Conservation (phyloP, 2,113 vertebrate genomes). For the Poecilia latipinna region DNA sequence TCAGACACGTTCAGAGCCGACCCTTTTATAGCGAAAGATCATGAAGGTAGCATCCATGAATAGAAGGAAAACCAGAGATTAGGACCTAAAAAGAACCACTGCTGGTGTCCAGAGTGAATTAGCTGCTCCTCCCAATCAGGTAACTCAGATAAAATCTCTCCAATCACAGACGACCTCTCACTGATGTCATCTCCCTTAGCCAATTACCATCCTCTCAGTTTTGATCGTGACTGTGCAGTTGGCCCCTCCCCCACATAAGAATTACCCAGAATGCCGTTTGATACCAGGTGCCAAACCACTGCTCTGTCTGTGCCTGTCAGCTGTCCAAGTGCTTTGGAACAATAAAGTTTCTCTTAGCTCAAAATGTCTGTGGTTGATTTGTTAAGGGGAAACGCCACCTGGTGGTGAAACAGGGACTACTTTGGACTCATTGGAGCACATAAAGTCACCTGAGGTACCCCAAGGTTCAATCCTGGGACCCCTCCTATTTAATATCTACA, state of each 20-base stretch:
- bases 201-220: slow-evolving; percentile 20
- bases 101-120: not conserved
- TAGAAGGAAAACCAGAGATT: too few relatives aligned
- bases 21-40: too few relatives aligned
- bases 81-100: too few relatives aligned
- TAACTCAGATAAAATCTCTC: slow-evolving; percentile 26
- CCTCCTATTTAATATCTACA: too few relatives aligned
- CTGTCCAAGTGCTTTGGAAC: slow-evolving; percentile 49
- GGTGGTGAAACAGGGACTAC: not conserved
- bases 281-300: slow-evolving; percentile 43
- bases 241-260: not conserved
- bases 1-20: too few relatives aligned
- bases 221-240: slow-evolving; percentile 8
- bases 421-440: too few relatives aligned
- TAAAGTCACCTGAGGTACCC: too few relatives aligned
- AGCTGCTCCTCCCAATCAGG: not conserved
- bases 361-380: not conserved
- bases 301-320: slow-evolving; percentile 16
- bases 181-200: slow-evolving; percentile 23
- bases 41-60: too few relatives aligned
- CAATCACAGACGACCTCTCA: not conserved
- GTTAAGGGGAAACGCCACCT: not conserved
- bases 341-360: slow-evolving; percentile 56
- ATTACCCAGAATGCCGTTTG: slow-evolving; percentile 43
- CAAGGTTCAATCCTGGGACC: too few relatives aligned